These are phyloP conservation scores for Corythoichthys intestinalis DNA, from an alignment of 2,113 vertebrate genomes.

Conservation along the genomic window DNA sequence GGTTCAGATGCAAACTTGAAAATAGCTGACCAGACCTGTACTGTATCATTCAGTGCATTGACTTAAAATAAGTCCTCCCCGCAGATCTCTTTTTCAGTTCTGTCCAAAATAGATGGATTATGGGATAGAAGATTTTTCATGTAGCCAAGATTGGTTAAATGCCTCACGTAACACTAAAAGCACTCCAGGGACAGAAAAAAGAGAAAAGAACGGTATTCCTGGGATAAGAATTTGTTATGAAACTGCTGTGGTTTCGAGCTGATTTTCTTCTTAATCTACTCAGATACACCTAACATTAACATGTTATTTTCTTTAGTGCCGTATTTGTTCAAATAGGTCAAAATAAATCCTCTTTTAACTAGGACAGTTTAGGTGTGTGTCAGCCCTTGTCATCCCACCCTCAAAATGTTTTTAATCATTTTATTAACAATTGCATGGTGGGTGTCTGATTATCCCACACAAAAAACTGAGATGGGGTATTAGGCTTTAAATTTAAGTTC, in stretches of 20 bases:
- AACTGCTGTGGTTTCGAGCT: slow-evolving; percentile 27
- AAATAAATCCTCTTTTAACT: slow-evolving; percentile 3
- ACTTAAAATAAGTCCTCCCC: slow-evolving; percentile 30
- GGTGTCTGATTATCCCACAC: slow-evolving; percentile 36
- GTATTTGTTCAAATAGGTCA: slow-evolving; percentile 5
- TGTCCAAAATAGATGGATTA: slow-evolving; percentile 50
- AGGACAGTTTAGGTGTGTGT: neutral
- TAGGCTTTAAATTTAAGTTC: slow-evolving; percentile 25
- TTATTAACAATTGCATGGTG: slow-evolving; percentile 27
- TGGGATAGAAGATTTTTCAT: slow-evolving; percentile 45
- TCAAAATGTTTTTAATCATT: slow-evolving; percentile 15
- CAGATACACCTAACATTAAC: neutral
- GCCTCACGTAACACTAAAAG: slow-evolving; percentile 29
- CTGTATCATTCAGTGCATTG: neutral
- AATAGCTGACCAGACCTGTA: neutral
- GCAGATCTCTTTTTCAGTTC: slow-evolving; percentile 11
- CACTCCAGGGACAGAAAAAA: slow-evolving; percentile 24
- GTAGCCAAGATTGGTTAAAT: slow-evolving; percentile 31
- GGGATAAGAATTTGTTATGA: slow-evolving; percentile 28
- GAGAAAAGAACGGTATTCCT: slow-evolving; percentile 26
- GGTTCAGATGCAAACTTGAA: slow-evolving; percentile 19
- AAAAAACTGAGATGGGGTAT: slow-evolving; percentile 19
- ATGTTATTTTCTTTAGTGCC: neutral
- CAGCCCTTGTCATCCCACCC: slow-evolving; percentile 15
- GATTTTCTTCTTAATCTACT: neutral